A percentile compares a stretch with the other conserved stretches of the same genome.
These are phyloP conservation scores for Tonatia bakeri DNA, from an alignment of 2,113 vertebrate species.

Conservation along the genomic window DNA sequence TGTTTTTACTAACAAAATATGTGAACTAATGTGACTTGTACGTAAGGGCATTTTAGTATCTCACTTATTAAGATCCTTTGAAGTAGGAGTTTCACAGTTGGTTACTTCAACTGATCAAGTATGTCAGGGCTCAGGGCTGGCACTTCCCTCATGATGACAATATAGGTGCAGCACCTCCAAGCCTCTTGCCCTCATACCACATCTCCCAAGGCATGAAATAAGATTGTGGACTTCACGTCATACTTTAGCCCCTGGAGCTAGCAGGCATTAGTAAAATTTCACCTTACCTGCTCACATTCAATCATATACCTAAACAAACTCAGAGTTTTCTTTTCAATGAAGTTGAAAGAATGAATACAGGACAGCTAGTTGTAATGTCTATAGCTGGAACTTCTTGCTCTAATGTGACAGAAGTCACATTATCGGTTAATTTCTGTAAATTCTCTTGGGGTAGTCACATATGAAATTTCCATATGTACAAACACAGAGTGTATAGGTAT, in stretches of 20 bases:
- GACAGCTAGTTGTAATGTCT: neutral
- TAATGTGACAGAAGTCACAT: neutral
- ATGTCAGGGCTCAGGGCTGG: neutral
- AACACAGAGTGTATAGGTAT: neutral
- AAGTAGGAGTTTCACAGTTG: neutral
- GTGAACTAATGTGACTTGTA: neutral
- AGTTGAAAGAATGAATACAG: neutral
- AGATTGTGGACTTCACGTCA: neutral
- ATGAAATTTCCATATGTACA: neutral
- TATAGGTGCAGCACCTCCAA: neutral
- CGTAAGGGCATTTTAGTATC: neutral
- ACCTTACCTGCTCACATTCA: neutral
- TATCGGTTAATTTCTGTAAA: neutral
- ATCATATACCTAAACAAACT: neutral
- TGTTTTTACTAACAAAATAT: neutral
- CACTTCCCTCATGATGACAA: neutral
- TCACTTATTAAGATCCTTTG: neutral
- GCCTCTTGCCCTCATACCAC: neutral
- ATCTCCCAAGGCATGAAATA: neutral
- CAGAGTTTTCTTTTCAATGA: neutral
- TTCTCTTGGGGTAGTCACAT: neutral
- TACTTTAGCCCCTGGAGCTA: neutral
- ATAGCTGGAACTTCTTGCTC: neutral
- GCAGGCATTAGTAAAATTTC: neutral
- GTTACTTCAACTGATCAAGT: neutral